Conservation (phyloP, 2,113 vertebrate genomes). For the Toxostoma redivivum region DNA sequence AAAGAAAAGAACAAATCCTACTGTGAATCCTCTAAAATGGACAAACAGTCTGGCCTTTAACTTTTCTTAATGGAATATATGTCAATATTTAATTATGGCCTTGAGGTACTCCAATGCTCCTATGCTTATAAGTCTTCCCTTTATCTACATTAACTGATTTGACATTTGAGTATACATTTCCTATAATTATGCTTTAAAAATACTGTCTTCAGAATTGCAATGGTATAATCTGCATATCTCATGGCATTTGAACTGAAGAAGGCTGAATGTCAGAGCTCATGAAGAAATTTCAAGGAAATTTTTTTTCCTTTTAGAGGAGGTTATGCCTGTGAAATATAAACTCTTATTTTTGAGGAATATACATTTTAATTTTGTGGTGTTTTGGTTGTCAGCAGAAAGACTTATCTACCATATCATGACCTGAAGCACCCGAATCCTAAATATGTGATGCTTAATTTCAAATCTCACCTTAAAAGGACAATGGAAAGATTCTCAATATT, state of each 20-base stretch:
- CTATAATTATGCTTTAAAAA: neutral
- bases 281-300: neutral
- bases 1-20: neutral
- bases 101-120: neutral
- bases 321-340: neutral
- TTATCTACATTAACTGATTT: neutral
- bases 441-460: neutral
- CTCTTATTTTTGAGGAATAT: neutral
- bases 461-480: neutral
- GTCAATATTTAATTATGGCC: neutral
- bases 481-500: neutral
- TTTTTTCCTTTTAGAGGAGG: neutral
- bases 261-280: neutral
- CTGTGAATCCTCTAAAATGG: neutral
- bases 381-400: neutral
- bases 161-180: neutral
- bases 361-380: neutral
- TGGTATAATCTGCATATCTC: neutral
- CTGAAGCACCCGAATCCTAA: neutral
- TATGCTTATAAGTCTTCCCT: neutral
- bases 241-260: neutral
- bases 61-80: neutral
- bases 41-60: neutral
- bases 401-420: neutral
- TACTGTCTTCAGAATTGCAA: neutral